phyloP scores from a whole-genome alignment of 1,140 invertebrate species.

The Caerostris extrusa region DNA sequence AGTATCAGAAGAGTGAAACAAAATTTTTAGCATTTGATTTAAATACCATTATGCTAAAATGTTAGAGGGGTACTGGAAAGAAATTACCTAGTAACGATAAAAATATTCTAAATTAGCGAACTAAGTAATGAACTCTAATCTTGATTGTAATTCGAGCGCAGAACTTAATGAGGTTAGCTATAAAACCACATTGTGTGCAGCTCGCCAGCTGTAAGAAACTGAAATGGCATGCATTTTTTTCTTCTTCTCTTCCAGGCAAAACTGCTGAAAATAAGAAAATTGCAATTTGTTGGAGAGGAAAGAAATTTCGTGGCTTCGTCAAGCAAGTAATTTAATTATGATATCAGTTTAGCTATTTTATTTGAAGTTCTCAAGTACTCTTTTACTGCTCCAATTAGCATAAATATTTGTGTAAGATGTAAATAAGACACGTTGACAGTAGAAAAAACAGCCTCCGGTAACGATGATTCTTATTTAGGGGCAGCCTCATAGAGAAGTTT shows the following conservation, averaged over 20 bases:
- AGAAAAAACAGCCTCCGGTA: neutral
- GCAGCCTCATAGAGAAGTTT: neutral
- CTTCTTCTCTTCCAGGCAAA: neutral
- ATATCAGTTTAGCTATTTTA: neutral
- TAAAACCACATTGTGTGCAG: neutral
- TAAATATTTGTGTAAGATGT: slow-evolving; percentile 9
- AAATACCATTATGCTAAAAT: no score
- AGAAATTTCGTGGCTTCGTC: neutral
- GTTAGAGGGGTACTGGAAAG: neutral
- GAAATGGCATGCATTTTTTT: neutral
- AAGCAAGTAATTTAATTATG: slow-evolving; percentile 22
- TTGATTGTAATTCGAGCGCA: neutral
- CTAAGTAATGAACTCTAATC: slow-evolving; percentile 4
- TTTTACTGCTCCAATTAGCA: slow-evolving; percentile 4
- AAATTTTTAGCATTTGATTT: no score
- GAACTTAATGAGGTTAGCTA: slow-evolving; percentile 3
- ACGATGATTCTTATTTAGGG: neutral
- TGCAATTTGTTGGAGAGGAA: neutral
- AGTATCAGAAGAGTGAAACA: no score
- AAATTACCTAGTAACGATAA: neutral
- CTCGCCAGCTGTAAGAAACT: neutral
- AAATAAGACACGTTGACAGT: neutral
- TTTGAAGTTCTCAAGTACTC: neutral
- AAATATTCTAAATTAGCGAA: slow-evolving; percentile 2
- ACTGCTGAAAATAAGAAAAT: neutral